Percentiles rank a stretch among this genome's conserved stretches.
phyloP scores from a whole-genome alignment of 2,888 invertebrate genomes.

The Xylocampa areola region DNA sequence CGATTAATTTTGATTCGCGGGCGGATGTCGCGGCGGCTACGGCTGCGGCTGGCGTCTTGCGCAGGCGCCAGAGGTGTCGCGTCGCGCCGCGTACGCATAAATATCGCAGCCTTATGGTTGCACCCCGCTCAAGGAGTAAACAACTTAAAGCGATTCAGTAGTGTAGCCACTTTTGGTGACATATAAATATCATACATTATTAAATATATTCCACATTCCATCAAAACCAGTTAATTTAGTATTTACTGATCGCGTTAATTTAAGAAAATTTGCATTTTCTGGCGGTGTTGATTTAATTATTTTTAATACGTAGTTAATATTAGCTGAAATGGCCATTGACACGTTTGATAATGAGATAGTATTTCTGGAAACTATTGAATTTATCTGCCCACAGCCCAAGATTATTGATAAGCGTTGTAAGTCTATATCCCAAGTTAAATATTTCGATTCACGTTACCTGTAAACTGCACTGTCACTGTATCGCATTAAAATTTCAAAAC shows the following conservation, averaged over 20 bases:
- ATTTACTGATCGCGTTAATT: constrained; percentile 57
- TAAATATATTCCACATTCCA: constrained; percentile 67
- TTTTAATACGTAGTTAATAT: constrained; percentile 30
- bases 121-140: constrained; percentile 61
- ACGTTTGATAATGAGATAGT: background rate
- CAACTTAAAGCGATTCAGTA: constrained; percentile 53
- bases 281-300: constrained; percentile 48
- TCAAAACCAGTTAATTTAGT: constrained; percentile 61
- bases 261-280: constrained; percentile 62
- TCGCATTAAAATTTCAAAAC: constrained; percentile 23
- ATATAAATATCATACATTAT: constrained; percentile 53
- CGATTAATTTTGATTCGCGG: constrained; percentile 79
- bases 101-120: constrained; percentile 60
- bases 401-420: constrained; percentile 18
- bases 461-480: constrained; percentile 37
- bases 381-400: constrained; percentile 4
- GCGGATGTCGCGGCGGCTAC: constrained; percentile 69
- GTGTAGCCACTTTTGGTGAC: constrained; percentile 55
- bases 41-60: constrained; percentile 66
- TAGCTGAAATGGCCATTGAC: constrained; percentile 9
- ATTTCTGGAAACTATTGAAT: background rate
- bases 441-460: constrained; percentile 12
- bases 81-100: constrained; percentile 64
- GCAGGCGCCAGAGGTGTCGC: constrained; percentile 73
- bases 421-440: constrained; percentile 21